These are phyloP conservation scores for Stenopsyche tienmushanensis DNA, from an alignment of 1,140 invertebrate genomes.

Conservation along the genomic window DNA sequence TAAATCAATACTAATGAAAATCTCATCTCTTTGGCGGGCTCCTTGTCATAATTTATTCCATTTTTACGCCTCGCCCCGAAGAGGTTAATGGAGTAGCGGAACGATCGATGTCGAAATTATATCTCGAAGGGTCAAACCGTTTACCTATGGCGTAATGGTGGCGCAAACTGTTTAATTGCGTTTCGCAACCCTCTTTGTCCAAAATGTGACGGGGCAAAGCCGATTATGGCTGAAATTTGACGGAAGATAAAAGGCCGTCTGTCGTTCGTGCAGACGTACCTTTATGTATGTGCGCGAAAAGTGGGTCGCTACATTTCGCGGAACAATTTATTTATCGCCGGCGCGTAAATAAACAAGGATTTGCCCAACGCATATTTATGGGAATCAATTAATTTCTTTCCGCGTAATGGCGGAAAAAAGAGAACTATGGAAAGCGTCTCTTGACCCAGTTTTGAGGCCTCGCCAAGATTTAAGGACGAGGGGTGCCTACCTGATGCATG, in stretches of 20 bases:
- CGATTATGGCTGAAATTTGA: neutral
- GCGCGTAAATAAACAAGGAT: neutral
- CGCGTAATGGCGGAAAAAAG: neutral
- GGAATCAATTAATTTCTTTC: too few species aligned
- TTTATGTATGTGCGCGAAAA: neutral
- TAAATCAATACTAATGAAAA: too few species aligned
- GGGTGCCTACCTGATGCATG: too few species aligned
- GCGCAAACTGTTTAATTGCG: neutral
- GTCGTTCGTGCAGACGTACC: neutral
- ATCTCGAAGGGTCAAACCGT: neutral
- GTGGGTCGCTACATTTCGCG: neutral
- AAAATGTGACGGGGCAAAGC: neutral
- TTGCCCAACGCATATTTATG: too few species aligned
- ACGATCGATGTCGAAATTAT: too few species aligned
- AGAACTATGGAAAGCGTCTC: conserved; percentile 2
- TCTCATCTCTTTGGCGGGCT: too few species aligned
- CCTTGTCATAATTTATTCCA: too few species aligned
- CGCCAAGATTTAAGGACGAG: neutral
- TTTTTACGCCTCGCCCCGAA: too few species aligned
- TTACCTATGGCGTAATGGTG: neutral
- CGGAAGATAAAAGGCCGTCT: neutral
- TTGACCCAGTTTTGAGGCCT: too few species aligned
- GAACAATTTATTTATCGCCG: neutral
- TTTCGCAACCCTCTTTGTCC: neutral
- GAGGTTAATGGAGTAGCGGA: too few species aligned